Evolutionary conservation across 2,113 vertebrate genomes (phyloP).

Genomic region (Empidonax alnorum): DNA sequence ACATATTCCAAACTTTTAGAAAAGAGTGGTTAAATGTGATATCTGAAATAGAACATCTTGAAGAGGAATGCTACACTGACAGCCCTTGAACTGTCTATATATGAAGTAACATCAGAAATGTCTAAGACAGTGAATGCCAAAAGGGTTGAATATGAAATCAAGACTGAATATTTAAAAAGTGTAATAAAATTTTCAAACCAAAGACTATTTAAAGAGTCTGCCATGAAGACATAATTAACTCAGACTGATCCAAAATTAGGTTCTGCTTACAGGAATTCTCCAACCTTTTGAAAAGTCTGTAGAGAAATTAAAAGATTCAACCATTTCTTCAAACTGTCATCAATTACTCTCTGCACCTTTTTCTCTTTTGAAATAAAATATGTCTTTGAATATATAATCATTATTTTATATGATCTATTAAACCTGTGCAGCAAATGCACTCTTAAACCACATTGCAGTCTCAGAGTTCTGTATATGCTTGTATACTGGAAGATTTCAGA

Average conservation of each 20-base stretch:
- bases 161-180: not conserved
- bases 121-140: not conserved
- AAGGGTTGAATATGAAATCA: not conserved
- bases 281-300: not conserved
- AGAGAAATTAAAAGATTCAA: slow-evolving; percentile 15
- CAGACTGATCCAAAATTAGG: not conserved
- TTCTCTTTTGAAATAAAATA: not conserved
- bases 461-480: not conserved
- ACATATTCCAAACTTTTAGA: not conserved
- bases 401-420: not conserved
- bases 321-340: not conserved
- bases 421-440: not conserved
- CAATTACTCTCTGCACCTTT: not conserved
- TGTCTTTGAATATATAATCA: not conserved
- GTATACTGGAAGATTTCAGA: not conserved
- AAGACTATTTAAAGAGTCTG: not conserved
- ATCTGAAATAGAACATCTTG: not conserved
- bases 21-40: not conserved
- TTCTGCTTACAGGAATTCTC: not conserved
- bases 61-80: not conserved
- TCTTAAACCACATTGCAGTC: not conserved
- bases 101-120: not conserved
- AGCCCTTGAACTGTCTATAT: not conserved
- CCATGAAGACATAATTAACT: not conserved
- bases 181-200: slow-evolving; percentile 10